These are phyloP conservation scores for Scolopax bukidnonensis DNA, from an alignment of 2,797 vertebrate genomes.

Conservation along the genomic window DNA sequence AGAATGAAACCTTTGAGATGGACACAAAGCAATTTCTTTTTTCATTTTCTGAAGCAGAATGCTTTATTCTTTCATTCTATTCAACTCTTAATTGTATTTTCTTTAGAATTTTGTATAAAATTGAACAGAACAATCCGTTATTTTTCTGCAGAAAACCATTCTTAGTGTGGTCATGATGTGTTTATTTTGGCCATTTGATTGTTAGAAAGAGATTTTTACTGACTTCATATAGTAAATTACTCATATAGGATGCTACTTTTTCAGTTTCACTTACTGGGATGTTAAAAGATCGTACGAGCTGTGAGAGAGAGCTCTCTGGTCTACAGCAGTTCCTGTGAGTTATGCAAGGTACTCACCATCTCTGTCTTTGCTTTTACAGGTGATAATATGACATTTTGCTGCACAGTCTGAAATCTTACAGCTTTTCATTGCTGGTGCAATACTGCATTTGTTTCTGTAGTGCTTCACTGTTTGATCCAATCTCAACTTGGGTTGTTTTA, in stretches of 20 bases:
- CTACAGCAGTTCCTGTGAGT: neutral
- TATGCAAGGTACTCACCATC: neutral
- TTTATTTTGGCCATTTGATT: neutral
- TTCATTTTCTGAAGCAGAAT: neutral
- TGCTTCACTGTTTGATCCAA: neutral
- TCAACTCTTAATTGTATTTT: neutral
- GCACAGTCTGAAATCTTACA: neutral
- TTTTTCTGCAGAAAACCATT: neutral
- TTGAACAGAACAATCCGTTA: neutral
- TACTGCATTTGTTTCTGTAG: neutral
- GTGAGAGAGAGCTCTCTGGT: neutral
- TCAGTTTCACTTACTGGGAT: neutral
- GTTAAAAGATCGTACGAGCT: neutral
- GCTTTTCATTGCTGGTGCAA: neutral
- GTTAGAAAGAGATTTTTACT: neutral
- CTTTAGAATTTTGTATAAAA: neutral
- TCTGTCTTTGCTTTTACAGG: neutral
- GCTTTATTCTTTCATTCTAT: neutral
- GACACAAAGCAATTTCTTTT: neutral
- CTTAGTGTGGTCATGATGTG: neutral
- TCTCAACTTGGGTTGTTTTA: neutral
- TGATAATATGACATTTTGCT: neutral
- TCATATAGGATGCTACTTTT: neutral
- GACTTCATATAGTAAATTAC: neutral
- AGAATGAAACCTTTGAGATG: neutral